These are phyloP conservation scores for Caenorhabditis inopinata DNA, from an alignment of 1,140 invertebrate species.

Conservation along the genomic window DNA sequence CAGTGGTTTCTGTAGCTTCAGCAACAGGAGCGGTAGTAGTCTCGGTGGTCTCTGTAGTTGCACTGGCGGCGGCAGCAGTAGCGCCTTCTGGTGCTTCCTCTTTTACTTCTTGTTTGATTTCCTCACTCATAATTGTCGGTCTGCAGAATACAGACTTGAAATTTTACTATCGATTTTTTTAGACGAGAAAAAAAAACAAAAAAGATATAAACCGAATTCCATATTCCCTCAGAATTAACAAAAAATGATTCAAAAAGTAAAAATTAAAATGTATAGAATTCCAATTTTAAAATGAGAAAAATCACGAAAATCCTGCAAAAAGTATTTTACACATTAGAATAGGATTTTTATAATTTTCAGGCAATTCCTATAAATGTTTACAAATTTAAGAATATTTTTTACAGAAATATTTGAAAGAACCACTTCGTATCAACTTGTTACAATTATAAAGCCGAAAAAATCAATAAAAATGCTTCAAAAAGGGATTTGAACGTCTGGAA, in stretches of 20 bases:
- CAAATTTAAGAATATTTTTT: too few species aligned
- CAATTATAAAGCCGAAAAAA: not conserved
- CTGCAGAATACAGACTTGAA: too few species aligned
- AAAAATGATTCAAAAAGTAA: too few species aligned
- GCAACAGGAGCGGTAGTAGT: not conserved
- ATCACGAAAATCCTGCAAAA: too few species aligned
- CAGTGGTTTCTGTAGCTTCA: not conserved
- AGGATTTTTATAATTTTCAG: too few species aligned
- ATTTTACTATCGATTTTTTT: too few species aligned
- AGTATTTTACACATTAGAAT: too few species aligned
- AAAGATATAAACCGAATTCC: not conserved
- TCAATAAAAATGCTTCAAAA: not conserved
- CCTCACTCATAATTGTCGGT: not conserved
- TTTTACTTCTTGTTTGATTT: conserved; percentile 40
- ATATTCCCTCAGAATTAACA: too few species aligned
- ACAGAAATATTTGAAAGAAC: not conserved
- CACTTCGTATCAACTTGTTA: not conserved
- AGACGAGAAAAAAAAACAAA: not conserved
- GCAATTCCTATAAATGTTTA: too few species aligned
- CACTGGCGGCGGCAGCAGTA: not conserved
- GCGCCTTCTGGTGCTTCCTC: not conserved
- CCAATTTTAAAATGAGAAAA: too few species aligned
- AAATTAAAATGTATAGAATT: too few species aligned
- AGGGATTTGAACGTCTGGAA: not conserved
- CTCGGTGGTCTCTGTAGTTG: not conserved